Evolutionary conservation across 2,888 invertebrate genomes (phyloP), one percentile per base, ranked within the genome.

Genomic region (Drosophila setosimentum): DNA sequence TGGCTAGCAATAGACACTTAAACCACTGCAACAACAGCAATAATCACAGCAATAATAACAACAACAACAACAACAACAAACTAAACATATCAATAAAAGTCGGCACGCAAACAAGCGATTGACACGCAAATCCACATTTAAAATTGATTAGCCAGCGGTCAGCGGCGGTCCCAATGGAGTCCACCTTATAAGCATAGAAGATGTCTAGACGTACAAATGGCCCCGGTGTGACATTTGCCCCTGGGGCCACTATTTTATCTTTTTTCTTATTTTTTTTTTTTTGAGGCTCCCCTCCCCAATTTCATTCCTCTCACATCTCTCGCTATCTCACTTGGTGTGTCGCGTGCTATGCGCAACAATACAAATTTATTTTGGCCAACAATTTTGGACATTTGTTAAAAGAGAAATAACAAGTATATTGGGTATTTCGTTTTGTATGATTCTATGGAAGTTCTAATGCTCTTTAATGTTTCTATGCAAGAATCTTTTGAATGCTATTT

Each of bases 41-140:
- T 62, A 76, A 67, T 61, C 62, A 66, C 65, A 69, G 64, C 68
- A 83, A 64, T n/a, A 81, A 62, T 53, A 33, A 53, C 32, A 72
- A 50, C 6, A 50, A 10, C 70, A 83, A 63, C 37, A 80, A 61
- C 54, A 33, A 58, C 42, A 64, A 50, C n/a, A 50, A 53, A 57
- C 69, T 66, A 79, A 82, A 88, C 87, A 87, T 85, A 87, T 89
- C 89, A 85, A 85, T 85, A 89, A 87, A 73, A 84, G 88, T 87
- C 73, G 80, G 72, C 87, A 88, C 87, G 87, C 87, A 90, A 88
- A 89, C 82, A 87, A 89, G 89, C 90, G 84, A 90, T 90, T 88
- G 87, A 90, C 87, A 88, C 87, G 87, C 87, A 82, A 88, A 89
- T 89, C 82, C 73, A 87, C 90, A 90, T 90, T 89, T 88, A 89